Evolutionary conservation across 1,140 invertebrate species (phyloP).

Genomic region (Drosophila teissieri): DNA sequence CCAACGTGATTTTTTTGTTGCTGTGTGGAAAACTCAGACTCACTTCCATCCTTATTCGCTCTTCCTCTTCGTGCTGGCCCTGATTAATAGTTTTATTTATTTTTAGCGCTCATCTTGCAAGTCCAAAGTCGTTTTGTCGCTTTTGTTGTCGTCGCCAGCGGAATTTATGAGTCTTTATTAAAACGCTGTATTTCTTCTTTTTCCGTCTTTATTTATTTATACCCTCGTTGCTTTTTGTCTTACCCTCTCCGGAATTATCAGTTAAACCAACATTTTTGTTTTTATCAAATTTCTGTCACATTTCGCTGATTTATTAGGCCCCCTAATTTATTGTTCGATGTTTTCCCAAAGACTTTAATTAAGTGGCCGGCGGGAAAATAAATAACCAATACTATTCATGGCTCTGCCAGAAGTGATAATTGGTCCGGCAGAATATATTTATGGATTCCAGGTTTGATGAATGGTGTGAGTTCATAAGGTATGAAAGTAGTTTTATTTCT

Average conservation of each 20-base stretch:
- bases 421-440: constrained; percentile 25
- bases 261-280: constrained; percentile 53
- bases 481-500: neutral
- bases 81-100: constrained; percentile 83
- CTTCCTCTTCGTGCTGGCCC: constrained; percentile 56
- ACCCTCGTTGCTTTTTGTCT: constrained; percentile 15
- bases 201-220: constrained; percentile 21
- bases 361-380: constrained; percentile 39
- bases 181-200: constrained; percentile 72
- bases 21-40: constrained; percentile 46
- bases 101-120: constrained; percentile 81
- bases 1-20: neutral
- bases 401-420: constrained; percentile 38
- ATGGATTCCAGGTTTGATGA: constrained; percentile 17
- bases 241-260: constrained; percentile 59
- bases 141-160: constrained; percentile 62
- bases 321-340: constrained; percentile 40
- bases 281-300: constrained; percentile 79
- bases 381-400: constrained; percentile 34
- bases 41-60: constrained; percentile 27
- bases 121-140: constrained; percentile 64
- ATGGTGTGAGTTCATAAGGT: neutral
- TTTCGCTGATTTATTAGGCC: constrained; percentile 69
- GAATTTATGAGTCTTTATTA: constrained; percentile 81
- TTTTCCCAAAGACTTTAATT: constrained; percentile 55